Evolutionary conservation across 2,797 vertebrate species (phyloP).

Genomic region (Scolopax bukidnonensis): DNA sequence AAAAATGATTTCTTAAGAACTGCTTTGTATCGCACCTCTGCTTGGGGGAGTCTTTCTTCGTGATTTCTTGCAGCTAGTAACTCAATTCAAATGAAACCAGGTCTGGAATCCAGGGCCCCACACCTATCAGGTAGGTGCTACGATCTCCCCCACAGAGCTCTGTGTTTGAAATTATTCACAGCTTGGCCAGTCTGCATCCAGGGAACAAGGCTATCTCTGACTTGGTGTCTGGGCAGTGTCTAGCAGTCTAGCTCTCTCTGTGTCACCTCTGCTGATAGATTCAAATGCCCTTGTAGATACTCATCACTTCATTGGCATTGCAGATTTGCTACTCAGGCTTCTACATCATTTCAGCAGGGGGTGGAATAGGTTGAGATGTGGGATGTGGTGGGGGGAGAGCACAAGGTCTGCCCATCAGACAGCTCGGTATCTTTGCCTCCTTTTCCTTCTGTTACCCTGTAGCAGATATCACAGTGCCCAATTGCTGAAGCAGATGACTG

Average conservation of each 20-base stretch:
- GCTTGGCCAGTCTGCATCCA: neutral
- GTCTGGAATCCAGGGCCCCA: neutral
- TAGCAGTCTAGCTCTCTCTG: neutral
- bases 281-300: neutral
- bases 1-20: neutral
- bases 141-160: neutral
- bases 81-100: neutral
- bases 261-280: neutral
- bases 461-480: neutral
- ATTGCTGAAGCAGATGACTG: neutral
- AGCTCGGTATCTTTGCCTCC: neutral
- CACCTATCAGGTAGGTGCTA: neutral
- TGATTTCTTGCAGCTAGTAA: neutral
- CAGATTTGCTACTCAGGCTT: neutral
- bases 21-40: neutral
- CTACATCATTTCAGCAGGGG: neutral
- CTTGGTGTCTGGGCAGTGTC: neutral
- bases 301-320: neutral
- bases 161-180: neutral
- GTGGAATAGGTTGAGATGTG: neutral
- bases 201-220: neutral
- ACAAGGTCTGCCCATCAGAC: neutral
- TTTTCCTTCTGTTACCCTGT: neutral
- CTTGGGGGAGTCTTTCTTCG: neutral
- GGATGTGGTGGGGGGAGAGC: neutral